Evolutionary conservation across 2,797 vertebrate species (phyloP), one percentile per base, ranked within the genome.

Genomic region (Nannoperca obscura): DNA sequence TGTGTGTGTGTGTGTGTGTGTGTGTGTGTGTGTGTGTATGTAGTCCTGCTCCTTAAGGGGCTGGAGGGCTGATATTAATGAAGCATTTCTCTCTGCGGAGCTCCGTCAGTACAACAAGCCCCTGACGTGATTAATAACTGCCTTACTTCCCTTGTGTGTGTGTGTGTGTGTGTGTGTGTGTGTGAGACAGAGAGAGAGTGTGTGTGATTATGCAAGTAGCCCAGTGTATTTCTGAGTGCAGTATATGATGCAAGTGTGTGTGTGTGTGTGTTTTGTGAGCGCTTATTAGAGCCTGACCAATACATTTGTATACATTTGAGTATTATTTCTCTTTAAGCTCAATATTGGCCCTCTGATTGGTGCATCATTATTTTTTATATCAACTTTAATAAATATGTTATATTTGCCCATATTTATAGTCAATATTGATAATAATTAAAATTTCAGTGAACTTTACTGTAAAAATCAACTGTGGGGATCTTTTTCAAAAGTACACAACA

Each of bases 61-160:
- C 78, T 88, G n/a, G 30, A 80, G 84, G 82, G 81, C 69, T 77
- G 82, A 84, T 92, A 84, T 90, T 94, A 93, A 91, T 91, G 84
- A 92, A 87, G 87, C 85, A 78, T 85, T 81, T 88, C 81, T 90
- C 90, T 91, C 82, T 60, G 81, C 0, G 74, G 88, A 91, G 74
- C 81, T 85, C 81, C 54, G 67, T 89, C 89, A 69, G 86, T 88
- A 82, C 86, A 92, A 92, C 88, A 80, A 88, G 86, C 83, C 86
- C 80, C 89, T 69, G 81, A 89, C 36, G 81, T 93, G 89, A 94
- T 92, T 92, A 93, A 92, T 89, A 88, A 87, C 84, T 42, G 80
- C 73, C 71, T 69, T 19, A 15, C 72, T 68, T 72, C 50, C 68
- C 24, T 7, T 60, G 32, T 59, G 30, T 68, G 34, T 55, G 54